Percentiles rank a stretch among this genome's conserved stretches.
These are phyloP conservation scores for Oppia nitens DNA, from an alignment of 1,140 invertebrate genomes.

Conservation along the genomic window DNA sequence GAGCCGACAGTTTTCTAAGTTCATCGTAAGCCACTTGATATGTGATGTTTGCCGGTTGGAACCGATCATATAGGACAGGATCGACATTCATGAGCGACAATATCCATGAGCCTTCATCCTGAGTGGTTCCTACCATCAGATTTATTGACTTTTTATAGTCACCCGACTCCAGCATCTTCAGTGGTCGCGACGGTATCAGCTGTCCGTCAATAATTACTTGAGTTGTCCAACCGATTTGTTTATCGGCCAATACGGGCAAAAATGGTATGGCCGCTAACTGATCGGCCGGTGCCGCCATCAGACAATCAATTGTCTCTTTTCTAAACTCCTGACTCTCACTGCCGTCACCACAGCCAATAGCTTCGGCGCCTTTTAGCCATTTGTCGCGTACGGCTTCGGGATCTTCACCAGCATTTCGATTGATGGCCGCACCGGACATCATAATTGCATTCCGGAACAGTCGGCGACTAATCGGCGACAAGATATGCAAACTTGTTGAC, in stretches of 20 bases:
- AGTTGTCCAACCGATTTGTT: no score
- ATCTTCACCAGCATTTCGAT: no score
- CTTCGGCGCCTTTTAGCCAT: no score
- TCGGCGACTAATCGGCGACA: conserved; percentile 10
- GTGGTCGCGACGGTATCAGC: background rate
- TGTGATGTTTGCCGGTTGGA: background rate
- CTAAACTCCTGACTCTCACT: no score
- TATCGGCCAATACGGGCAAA: no score
- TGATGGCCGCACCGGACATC: background rate
- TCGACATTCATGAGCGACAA: background rate
- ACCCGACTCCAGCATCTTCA: background rate
- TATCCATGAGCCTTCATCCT: background rate
- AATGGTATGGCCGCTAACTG: no score
- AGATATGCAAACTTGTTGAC: conserved; percentile 22
- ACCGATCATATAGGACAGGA: background rate
- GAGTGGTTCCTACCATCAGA: background rate
- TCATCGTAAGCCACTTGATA: background rate
- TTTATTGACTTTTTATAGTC: background rate
- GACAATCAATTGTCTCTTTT: no score
- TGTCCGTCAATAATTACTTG: conserved; percentile 22
- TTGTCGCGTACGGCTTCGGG: no score
- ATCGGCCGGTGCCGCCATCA: no score
- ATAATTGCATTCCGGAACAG: conserved; percentile 9
- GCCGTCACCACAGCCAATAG: no score
- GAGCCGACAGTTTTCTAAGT: background rate